Base-by-base conservation (phyloP, 2,888 invertebrate species). In the Villa cingulata region DNA sequence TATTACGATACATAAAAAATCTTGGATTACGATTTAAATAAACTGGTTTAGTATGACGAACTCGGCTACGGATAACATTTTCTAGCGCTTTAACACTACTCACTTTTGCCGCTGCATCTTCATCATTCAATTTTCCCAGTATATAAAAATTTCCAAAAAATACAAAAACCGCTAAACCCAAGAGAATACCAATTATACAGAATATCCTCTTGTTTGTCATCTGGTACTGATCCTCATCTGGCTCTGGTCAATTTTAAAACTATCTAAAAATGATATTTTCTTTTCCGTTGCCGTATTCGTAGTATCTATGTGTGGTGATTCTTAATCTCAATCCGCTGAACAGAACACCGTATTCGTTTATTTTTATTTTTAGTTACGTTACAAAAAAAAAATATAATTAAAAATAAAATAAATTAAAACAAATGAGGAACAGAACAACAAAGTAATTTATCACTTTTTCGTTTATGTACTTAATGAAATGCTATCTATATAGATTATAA, bases 11-110 rank as follows among this genome's bases (percentile, higher is more conserved):
- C 64, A 64, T 64, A 43, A 68, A 66, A 48, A 66, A 69, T 41
- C 67, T 62, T 3, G 69, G 70, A 61, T 70, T 70, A 6, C 65
- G 61, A 56, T 66, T 68, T 14, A 65, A 52, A 54, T 66, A 70
- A 4, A 60, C 60, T n/a, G 69, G 66, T 49, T 68, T 67, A 3
- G 68, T 54, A 16, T 66, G 64, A 0, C 66, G 59, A 29, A 67
- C 68, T 15, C 45, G 20, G 41, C 62, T 62, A 5, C 68, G 59
- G 15, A 68, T 63, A 51, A 64, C 56, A 51, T 64, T 66, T 52
- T 68, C 63, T 58, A 65, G 55, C 55, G 70, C 57, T 10, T 65
- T 62, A 29, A 64, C 62, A 56, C 64, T 68, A 63, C 73, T 63
- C 66, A 76, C 51, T 60, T 62, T 62, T 0, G 37, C 46, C 4